Conservation (phyloP, 2,113 vertebrate species). For the Thunnus maccoyii region DNA sequence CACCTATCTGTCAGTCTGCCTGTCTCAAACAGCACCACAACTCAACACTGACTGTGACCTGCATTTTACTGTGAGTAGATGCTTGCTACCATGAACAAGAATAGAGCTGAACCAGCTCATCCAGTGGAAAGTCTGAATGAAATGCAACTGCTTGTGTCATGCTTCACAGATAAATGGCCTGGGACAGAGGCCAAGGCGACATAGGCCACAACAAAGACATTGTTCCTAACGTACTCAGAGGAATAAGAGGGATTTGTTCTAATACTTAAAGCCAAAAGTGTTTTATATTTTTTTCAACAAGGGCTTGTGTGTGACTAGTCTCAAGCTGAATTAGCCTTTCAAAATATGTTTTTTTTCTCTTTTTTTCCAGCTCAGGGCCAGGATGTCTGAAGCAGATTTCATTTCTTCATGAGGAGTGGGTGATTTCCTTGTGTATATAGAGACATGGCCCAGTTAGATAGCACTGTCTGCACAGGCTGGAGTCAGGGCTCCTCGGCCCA, state of each 20-base stretch:
- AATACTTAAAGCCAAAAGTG: constrained; percentile 52
- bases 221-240: constrained; percentile 60
- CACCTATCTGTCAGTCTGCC: constrained; percentile 23
- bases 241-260: constrained; percentile 67
- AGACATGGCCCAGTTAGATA: constrained; percentile 74
- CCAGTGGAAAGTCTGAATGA: constrained; percentile 51
- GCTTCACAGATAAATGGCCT: constrained; percentile 54
- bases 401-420: constrained; percentile 72
- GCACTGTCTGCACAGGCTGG: constrained; percentile 82
- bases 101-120: constrained; percentile 10
- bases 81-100: neutral
- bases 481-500: constrained; percentile 84
- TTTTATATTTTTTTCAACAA: constrained; percentile 49
- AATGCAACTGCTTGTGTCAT: constrained; percentile 60
- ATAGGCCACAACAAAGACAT: constrained; percentile 67
- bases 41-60: neutral
- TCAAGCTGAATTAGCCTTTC: constrained; percentile 52
- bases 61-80: neutral
- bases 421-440: constrained; percentile 74
- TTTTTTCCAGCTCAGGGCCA: constrained; percentile 49
- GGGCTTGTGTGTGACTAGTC: constrained; percentile 48
- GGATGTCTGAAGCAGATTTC: constrained; percentile 72
- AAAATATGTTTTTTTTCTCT: constrained; percentile 51
- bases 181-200: constrained; percentile 54
- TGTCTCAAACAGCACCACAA: constrained; percentile 1